Evolutionary conservation across 2,888 invertebrate species (phyloP).

Genomic region (Arge pagana): DNA sequence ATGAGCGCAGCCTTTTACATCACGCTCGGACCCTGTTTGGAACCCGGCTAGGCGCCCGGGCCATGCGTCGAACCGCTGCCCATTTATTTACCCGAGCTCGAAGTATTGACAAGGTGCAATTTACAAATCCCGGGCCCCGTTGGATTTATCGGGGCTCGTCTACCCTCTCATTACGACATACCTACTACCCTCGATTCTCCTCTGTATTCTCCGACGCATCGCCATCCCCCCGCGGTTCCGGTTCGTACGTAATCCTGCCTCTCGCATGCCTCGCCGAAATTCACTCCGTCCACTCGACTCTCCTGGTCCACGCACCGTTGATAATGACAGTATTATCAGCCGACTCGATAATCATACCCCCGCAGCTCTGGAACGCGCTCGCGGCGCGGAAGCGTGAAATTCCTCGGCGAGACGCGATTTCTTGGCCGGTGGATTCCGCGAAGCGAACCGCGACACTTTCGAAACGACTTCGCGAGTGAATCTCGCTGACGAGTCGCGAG

Average conservation of each 20-base stretch:
- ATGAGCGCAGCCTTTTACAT: too few species aligned
- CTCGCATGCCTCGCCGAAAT: slow-evolving; percentile 33
- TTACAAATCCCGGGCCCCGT: slow-evolving; percentile 57
- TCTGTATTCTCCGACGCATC: slow-evolving; percentile 30
- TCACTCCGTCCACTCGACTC: slow-evolving; percentile 45
- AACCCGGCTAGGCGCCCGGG: too few species aligned
- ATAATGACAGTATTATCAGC: slow-evolving; percentile 22
- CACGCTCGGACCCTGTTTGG: too few species aligned
- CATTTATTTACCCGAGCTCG: slow-evolving; percentile 52
- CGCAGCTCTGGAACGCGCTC: too few species aligned
- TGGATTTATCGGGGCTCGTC: slow-evolving; percentile 58
- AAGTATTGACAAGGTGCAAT: slow-evolving; percentile 57
- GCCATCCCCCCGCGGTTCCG: neutral
- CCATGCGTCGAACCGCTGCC: slow-evolving; percentile 49
- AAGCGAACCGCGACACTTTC: too few species aligned
- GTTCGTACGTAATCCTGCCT: neutral
- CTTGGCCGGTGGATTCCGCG: too few species aligned
- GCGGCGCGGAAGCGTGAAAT: too few species aligned
- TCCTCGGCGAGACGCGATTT: too few species aligned
- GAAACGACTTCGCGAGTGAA: too few species aligned
- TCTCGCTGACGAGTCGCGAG: too few species aligned
- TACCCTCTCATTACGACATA: slow-evolving; percentile 59
- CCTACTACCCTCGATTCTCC: slow-evolving; percentile 46
- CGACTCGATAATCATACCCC: too few species aligned
- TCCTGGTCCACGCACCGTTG: slow-evolving; percentile 41